Conservation (phyloP, 2,113 vertebrate genomes). For the Pollimyrus isidori region DNA sequence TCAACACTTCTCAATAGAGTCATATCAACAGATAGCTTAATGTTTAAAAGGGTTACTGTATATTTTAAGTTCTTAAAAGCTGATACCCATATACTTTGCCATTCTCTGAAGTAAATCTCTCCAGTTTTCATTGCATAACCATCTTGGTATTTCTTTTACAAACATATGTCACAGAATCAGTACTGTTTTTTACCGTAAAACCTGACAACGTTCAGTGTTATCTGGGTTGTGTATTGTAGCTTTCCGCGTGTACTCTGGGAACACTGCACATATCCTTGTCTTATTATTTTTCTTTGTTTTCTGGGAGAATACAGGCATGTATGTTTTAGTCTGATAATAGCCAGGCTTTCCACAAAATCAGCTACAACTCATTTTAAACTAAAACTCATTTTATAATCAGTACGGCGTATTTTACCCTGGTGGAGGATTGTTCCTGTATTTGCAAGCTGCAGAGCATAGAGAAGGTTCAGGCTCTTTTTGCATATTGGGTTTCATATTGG, state of each 20-base stretch:
- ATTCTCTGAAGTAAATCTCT: neutral
- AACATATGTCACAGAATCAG: neutral
- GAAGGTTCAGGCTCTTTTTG: neutral
- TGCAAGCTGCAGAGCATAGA: neutral
- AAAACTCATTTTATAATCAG: neutral
- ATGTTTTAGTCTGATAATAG: neutral
- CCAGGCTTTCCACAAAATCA: neutral
- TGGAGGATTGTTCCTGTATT: neutral
- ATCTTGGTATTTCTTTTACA: neutral
- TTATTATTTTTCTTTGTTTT: neutral
- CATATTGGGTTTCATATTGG: neutral
- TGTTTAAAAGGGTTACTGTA: neutral
- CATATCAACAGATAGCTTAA: neutral
- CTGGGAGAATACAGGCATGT: neutral
- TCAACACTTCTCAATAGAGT: neutral
- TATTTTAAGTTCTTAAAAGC: neutral
- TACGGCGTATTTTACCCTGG: neutral
- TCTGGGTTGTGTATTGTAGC: neutral
- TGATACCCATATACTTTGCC: neutral
- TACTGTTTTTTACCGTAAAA: neutral
- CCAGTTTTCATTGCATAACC: neutral
- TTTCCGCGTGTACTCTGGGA: neutral
- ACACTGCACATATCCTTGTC: neutral
- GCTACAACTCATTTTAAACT: neutral
- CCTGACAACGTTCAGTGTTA: neutral